These are phyloP conservation scores for Galendromus occidentalis DNA, from an alignment of 1,140 invertebrate genomes.

Conservation along the genomic window DNA sequence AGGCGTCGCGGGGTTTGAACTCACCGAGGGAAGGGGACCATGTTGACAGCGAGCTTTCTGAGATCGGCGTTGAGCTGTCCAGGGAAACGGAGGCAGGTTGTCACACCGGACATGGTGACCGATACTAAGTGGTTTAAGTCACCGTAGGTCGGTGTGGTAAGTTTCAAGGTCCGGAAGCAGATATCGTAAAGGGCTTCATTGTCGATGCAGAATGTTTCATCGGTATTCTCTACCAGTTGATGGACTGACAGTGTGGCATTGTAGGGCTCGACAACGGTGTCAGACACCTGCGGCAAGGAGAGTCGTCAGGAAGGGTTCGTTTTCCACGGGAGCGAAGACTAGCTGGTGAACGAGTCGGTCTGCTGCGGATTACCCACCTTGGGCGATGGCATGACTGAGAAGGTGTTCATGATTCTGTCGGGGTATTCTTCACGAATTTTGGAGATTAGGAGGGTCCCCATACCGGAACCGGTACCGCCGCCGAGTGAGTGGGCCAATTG, in stretches of 20 bases:
- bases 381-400: constrained; percentile 30
- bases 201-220: constrained; percentile 32
- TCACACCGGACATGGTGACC: constrained; percentile 38
- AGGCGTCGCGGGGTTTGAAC: constrained; percentile 38
- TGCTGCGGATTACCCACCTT: constrained; percentile 47
- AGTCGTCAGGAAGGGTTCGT: not conserved
- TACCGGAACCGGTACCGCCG: constrained; percentile 22
- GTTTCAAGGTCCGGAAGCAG: constrained; percentile 30
- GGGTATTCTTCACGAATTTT: constrained; percentile 26
- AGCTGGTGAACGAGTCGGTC: constrained; percentile 63
- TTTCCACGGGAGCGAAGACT: constrained; percentile 64
- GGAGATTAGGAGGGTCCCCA: constrained; percentile 24
- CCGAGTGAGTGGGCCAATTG: constrained; percentile 19
- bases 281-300: constrained; percentile 41
- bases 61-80: constrained; percentile 55
- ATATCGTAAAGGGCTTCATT: constrained; percentile 34
- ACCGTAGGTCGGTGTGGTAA: constrained; percentile 33
- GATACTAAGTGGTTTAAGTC: constrained; percentile 34
- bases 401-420: constrained; percentile 31
- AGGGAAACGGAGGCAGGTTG: constrained; percentile 41
- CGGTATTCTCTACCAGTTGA: constrained; percentile 31
- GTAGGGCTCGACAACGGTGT: constrained; percentile 38
- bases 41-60: constrained; percentile 82
- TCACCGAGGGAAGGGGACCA: constrained; percentile 72
- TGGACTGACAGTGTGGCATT: constrained; percentile 31